phyloP scores from a whole-genome alignment of 2,888 invertebrate genomes.

The Argyresthia goedartella region DNA sequence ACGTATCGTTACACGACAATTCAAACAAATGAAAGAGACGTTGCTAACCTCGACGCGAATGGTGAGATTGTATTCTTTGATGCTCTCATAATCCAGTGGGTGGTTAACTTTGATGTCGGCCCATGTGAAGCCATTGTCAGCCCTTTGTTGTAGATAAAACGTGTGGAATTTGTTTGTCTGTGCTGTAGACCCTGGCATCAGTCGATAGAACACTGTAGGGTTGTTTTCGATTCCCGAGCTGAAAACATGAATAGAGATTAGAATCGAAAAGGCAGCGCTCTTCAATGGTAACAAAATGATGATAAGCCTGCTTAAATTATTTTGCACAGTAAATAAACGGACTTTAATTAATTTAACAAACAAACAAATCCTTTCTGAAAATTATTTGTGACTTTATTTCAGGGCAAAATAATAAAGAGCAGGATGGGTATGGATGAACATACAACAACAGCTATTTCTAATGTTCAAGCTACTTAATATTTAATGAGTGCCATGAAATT shows the following conservation, averaged over 20 bases:
- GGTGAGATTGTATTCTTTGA: conserved; percentile 95
- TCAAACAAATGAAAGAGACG: conserved; percentile 3
- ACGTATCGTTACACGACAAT: neutral
- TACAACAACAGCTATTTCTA: no score
- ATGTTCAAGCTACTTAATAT: no score
- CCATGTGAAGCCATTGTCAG: conserved; percentile 94
- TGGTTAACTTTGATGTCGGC: conserved; percentile 97
- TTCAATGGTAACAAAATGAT: no score
- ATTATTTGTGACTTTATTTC: no score
- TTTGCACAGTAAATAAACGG: neutral
- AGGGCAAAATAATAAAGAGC: no score
- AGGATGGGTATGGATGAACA: no score
- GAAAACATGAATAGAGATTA: conserved; percentile 36
- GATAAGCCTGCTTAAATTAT: neutral
- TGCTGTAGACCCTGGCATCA: conserved; percentile 96
- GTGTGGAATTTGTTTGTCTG: conserved; percentile 97
- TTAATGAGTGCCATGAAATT: no score
- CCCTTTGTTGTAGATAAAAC: conserved; percentile 94
- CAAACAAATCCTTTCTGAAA: no score
- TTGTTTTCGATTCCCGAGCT: conserved; percentile 97
- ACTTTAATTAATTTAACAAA: no score
- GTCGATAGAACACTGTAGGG: conserved; percentile 94
- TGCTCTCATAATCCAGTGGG: conserved; percentile 94
- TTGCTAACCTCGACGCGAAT: conserved; percentile 91
- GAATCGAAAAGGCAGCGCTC: neutral